Base-by-base conservation (phyloP, 1,140 invertebrate species). In the Drosophila punjabiensis region DNA sequence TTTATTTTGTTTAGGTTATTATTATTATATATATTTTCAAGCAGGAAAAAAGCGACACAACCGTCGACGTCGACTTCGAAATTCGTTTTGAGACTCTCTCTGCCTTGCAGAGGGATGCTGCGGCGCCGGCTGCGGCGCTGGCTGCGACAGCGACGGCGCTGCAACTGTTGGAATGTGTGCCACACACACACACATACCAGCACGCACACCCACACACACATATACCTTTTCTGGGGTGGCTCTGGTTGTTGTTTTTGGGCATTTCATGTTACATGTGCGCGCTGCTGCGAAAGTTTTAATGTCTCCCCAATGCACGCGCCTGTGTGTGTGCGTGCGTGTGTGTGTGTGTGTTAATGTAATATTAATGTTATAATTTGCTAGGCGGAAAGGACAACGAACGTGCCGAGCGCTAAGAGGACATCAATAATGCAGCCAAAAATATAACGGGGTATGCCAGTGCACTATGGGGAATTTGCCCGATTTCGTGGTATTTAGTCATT, bases 51-150 rank as follows among this genome's bases (percentile, higher is more conserved):
- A 70, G 74, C 82, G 81, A 84, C 79, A 92, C 90, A 92, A 92
- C 90, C 90, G 90, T 92, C 86, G 82, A 90, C 90, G 90, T 92
- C 86, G 82, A 90, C 90, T 81, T 92, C 86, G 90, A 92, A 90
- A 87, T 79, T 92, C 90, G 90, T 91, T 92, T 86, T 91, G 83
- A 90, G 79, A 88, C 87, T 91, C 81, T 41, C 73, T 43, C 75
- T 83, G 71, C 20, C 55, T 68, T 73, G 76, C 66, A 43, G 66
- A 75, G 63, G 52, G 56, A 79, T 79, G 83, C 82, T 87, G 76
- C 65, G 65, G 35, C 76, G 65, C 41, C 33, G 53, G 60, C 80
- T 43, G 58, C 63, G 67, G 30, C 32, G 70, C 37, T 50, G 48
- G 24, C 61, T 35, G 56, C 52, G 63, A 59, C 81, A 65, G 64